Conservation (phyloP, 2,113 vertebrate species). For the Malurus cyaneus region DNA sequence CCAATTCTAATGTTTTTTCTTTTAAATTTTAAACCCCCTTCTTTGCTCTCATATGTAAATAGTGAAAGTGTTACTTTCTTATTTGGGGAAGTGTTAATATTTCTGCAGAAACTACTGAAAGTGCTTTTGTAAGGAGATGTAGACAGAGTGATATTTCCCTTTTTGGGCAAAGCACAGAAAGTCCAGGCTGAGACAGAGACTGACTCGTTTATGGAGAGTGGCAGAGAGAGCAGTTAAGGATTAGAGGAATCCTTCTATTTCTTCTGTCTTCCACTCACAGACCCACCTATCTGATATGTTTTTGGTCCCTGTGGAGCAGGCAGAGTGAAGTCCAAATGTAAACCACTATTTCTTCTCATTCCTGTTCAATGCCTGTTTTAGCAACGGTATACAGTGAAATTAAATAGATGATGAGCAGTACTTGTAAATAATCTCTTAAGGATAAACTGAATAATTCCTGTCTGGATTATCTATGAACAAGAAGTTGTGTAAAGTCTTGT, state of each 20-base stretch:
- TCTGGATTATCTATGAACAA: not conserved
- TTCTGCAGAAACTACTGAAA: not conserved
- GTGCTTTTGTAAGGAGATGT: not conserved
- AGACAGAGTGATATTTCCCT: not conserved
- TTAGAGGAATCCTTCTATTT: not conserved
- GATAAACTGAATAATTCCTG: not conserved
- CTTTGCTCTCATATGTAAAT: not conserved
- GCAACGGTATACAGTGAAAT: not conserved
- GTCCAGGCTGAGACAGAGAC: constrained; percentile 45
- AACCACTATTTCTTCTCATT: not conserved
- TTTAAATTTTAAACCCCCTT: not conserved
- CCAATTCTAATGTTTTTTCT: not conserved
- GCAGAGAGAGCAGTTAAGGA: constrained; percentile 28
- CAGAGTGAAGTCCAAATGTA: not conserved
- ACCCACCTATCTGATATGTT: not conserved
- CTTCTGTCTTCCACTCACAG: not conserved
- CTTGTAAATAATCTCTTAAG: not conserved
- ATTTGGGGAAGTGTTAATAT: not conserved
- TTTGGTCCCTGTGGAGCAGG: not conserved
- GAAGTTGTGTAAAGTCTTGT: not conserved
- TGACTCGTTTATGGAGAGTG: constrained; percentile 41
- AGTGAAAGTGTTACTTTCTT: not conserved
- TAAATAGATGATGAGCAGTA: not conserved
- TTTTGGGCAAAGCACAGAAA: not conserved
- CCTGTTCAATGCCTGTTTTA: not conserved